Percentiles rank a stretch among this genome's conserved stretches.
These are phyloP conservation scores for Sigmodon hispidus DNA, from an alignment of 2,113 vertebrate species.

Conservation along the genomic window DNA sequence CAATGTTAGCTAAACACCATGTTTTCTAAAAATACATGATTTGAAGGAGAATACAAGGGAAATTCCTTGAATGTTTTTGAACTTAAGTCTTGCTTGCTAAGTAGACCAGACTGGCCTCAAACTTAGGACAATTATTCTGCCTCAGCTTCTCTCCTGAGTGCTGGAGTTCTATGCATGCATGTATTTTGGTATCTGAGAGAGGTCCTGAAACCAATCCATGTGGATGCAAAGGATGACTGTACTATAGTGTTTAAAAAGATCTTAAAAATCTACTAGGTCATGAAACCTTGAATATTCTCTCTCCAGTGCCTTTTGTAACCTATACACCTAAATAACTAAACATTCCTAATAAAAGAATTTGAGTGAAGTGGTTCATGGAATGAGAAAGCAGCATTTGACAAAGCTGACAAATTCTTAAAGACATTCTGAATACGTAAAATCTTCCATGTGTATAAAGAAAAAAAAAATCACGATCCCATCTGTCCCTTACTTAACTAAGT, in stretches of 20 bases:
- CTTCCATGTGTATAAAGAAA: not conserved
- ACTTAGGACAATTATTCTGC: no score
- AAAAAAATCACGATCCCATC: not conserved
- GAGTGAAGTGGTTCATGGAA: not conserved
- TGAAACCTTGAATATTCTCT: not conserved
- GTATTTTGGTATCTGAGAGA: not conserved
- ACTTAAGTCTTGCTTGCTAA: slow-evolving; percentile 43
- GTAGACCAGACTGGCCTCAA: not conserved
- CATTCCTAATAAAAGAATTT: not conserved
- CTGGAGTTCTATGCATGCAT: not conserved
- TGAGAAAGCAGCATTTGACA: not conserved
- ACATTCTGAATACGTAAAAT: not conserved
- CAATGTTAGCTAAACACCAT: not conserved
- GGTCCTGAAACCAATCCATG: not conserved
- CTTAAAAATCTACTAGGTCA: not conserved
- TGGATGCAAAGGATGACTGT: not conserved
- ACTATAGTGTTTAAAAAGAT: not conserved
- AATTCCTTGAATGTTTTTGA: slow-evolving; percentile 32
- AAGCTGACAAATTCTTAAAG: not conserved
- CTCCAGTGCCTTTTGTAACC: not conserved
- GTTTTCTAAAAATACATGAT: slow-evolving; percentile 73
- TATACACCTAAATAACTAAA: not conserved
- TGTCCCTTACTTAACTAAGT: not conserved
- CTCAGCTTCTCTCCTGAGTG: not conserved
- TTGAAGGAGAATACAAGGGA: slow-evolving; percentile 57